A percentile compares a stretch with the other conserved stretches of the same genome.
These are phyloP conservation scores for Fragum fragum DNA, from an alignment of 2,888 invertebrate genomes.

Conservation along the genomic window DNA sequence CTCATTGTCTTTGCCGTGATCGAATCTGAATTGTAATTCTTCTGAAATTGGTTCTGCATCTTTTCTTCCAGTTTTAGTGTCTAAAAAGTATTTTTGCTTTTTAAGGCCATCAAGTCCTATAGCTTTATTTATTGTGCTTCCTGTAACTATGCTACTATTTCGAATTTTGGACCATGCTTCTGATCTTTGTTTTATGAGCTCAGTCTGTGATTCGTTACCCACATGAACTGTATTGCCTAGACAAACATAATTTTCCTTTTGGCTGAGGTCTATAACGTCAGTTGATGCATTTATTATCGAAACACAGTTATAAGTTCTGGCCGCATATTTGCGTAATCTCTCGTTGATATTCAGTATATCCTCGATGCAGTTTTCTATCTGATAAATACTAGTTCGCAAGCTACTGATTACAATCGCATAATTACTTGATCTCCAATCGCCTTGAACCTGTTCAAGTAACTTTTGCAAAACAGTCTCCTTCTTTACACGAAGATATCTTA, in stretches of 20 bases:
- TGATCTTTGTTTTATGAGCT: conserved; percentile 31
- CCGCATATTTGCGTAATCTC: not conserved
- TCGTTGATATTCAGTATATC: not conserved
- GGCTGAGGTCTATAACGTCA: not conserved
- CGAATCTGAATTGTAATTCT: conserved; percentile 12
- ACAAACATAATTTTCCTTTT: not conserved
- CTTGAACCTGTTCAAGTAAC: not conserved
- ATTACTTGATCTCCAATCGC: not conserved
- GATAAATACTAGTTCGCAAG: not conserved
- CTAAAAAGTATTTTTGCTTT: conserved; percentile 36
- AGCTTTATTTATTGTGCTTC: conserved; percentile 28
- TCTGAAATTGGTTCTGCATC: conserved; percentile 10
- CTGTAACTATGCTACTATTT: conserved; percentile 28
- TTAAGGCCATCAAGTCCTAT: conserved; percentile 34
- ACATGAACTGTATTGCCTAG: too few relatives aligned
- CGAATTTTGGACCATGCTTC: conserved; percentile 34
- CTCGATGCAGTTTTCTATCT: not conserved
- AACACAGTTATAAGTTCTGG: not conserved
- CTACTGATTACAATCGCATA: not conserved
- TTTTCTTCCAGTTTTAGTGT: conserved; percentile 26
- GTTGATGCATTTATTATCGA: not conserved
- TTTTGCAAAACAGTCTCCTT: not conserved
- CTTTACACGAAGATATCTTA: not conserved
- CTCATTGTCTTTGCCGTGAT: conserved; percentile 51
- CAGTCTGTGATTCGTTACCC: too few relatives aligned